Evolutionary conservation across 2,888 invertebrate genomes (phyloP), one percentile per base, ranked within the genome.

Genomic region (Rhingia rostrata): DNA sequence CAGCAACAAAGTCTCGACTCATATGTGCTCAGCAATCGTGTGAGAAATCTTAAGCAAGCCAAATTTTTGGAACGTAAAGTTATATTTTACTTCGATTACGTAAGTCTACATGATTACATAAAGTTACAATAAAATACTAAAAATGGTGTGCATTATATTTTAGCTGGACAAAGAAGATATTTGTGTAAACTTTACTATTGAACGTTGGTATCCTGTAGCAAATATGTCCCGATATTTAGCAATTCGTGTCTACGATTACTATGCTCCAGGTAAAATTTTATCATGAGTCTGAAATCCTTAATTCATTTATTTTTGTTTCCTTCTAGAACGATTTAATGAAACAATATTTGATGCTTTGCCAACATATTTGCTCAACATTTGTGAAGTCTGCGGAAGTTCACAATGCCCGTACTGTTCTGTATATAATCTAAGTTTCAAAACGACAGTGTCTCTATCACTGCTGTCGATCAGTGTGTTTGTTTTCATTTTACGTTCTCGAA

Each of bases 121-220:
- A 10, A 9, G 43, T 56, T 12, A 7, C 53, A 32, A 10, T n/a
- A 22, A 14, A 12, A 9, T 35, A 32, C 3, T 54, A 66, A 41
- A 39, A 12, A 10, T n/a, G 6, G 5, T 35, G 43, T 58, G 53
- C 49, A 39, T 87, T 86, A 85, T 87, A 86, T 90, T 90, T 32
- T 92, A 97, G 97, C 91, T 98, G 90, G 97, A 97, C 88, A 92
- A 93, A 30, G 95, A 96, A 90, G 95, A 94, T 88, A 96, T 96
- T 5, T 99, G 99, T 90, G 95, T 99, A 7, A 96, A 97, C 92
- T 97, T 98, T 90, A 97, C 97, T 0, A 94, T 98, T 70, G 97
- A 98, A 92, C 94, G 99, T 87, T 99, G 98, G 98, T 96, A 94
- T 92, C 98, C 98, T 0, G 97, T 98, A 3, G 98, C 98, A 60